Percentiles rank a stretch among this genome's conserved stretches.
These are phyloP conservation scores for Bradypodion pumilum DNA, from an alignment of 2,797 vertebrate species.

Conservation along the genomic window DNA sequence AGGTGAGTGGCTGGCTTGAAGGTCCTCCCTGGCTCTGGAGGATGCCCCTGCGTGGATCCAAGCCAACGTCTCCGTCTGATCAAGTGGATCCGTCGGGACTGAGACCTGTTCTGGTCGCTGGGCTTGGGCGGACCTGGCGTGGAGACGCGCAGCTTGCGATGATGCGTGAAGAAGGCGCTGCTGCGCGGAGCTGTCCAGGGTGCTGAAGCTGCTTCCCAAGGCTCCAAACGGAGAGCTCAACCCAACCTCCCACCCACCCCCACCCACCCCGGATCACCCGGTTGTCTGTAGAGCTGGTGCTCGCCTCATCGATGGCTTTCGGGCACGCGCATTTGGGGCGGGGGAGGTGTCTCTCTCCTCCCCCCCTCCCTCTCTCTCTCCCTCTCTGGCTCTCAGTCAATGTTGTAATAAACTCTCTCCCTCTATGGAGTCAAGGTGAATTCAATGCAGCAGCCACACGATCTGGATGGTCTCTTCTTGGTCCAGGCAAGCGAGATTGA, in stretches of 20 bases:
- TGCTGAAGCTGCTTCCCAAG: slow-evolving; percentile 56
- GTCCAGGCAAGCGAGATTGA: slow-evolving; percentile 20
- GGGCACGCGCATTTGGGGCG: background rate
- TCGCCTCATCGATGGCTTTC: background rate
- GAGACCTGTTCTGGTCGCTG: accelerated
- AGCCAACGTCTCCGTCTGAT: background rate
- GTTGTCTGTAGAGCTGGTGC: background rate
- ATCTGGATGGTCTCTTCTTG: slow-evolving; percentile 43
- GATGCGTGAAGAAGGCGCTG: too few relatives aligned
- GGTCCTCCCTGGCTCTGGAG: background rate
- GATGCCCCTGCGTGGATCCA: background rate
- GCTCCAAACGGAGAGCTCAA: too few relatives aligned
- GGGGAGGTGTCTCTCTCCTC: background rate
- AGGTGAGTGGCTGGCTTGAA: background rate
- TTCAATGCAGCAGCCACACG: slow-evolving; percentile 58
- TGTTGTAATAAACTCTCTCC: slow-evolving; percentile 24
- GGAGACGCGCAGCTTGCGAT: background rate
- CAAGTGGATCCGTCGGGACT: background rate
- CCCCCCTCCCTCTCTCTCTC: too few relatives aligned
- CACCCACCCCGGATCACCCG: background rate
- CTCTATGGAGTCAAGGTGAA: slow-evolving; percentile 1
- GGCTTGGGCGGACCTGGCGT: background rate
- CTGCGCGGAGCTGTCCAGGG: slow-evolving; percentile 77
- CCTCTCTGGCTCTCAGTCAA: slow-evolving; percentile 14
- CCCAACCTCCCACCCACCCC: background rate